Conservation (phyloP, 2,113 vertebrate species). For the Coreoperca whiteheadi region DNA sequence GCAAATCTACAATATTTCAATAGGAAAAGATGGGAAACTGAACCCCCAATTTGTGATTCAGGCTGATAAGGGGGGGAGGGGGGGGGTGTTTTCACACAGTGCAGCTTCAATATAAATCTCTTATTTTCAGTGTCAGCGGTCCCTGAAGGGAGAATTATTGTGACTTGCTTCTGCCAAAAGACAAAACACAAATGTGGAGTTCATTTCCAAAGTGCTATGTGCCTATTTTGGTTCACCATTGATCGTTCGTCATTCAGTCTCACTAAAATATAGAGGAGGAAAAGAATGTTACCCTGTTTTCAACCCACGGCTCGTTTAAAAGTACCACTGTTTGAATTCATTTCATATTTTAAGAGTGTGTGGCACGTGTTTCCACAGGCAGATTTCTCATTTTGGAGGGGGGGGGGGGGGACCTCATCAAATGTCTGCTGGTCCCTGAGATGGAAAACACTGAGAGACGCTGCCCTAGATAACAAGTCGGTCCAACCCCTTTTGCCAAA, state of each 20-base stretch:
- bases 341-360: conserved; percentile 8
- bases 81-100: conserved; percentile 30
- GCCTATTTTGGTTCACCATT: conserved; percentile 43
- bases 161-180: conserved; percentile 54
- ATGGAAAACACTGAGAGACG: conserved; percentile 61
- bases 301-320: conserved; percentile 30
- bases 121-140: conserved; percentile 60
- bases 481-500: conserved; percentile 55
- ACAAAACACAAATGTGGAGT: conserved; percentile 57
- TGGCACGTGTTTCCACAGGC: conserved; percentile 19
- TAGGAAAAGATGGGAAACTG: conserved; percentile 18
- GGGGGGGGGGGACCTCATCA: neutral
- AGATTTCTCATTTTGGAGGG: conserved; percentile 19
- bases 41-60: conserved; percentile 41
- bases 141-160: conserved; percentile 65
- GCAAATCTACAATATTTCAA: conserved; percentile 36
- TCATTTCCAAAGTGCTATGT: conserved; percentile 45
- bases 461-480: conserved; percentile 65
- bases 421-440: conserved; percentile 55
- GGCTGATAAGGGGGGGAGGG: conserved; percentile 46
- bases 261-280: neutral
- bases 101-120: conserved; percentile 54
- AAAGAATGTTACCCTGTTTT: conserved; percentile 11
- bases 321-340: conserved; percentile 10
- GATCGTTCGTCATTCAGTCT: conserved; percentile 41